These are phyloP conservation scores for Motacilla tschutschensis DNA, from an alignment of 2,113 vertebrate species.

Conservation along the genomic window DNA sequence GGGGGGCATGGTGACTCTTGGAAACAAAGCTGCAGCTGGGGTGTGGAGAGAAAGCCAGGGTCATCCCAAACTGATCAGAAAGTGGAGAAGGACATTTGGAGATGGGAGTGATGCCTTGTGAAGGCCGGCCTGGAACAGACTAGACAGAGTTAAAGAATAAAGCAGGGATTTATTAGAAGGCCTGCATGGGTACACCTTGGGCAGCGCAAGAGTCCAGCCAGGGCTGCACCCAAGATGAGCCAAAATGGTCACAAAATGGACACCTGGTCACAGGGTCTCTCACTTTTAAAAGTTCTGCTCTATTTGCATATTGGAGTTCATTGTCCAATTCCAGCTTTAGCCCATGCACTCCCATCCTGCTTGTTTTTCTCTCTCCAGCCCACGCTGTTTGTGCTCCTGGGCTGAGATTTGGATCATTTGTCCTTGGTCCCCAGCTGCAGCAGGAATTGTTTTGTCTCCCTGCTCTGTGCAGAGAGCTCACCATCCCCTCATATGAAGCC, in stretches of 20 bases:
- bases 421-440: neutral
- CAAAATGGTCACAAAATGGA: neutral
- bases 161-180: neutral
- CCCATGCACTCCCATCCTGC: neutral
- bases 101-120: neutral
- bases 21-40: neutral
- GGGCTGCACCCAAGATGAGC: neutral
- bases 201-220: neutral
- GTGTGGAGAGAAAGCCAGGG: neutral
- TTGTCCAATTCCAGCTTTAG: neutral
- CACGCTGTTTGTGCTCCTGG: neutral
- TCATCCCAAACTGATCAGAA: accelerated
- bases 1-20: accelerated
- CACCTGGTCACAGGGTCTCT: neutral
- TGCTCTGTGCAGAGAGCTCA: neutral
- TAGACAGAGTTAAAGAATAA: neutral
- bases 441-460: neutral
- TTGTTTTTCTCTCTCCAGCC: neutral
- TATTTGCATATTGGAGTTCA: neutral
- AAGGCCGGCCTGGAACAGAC: neutral
- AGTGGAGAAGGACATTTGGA: neutral
- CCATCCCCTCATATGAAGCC: neutral
- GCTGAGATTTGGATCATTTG: neutral
- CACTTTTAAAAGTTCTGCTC: neutral
- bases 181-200: neutral